phyloP scores from a whole-genome alignment of 2,888 invertebrate species.

The Leuctra nigra region DNA sequence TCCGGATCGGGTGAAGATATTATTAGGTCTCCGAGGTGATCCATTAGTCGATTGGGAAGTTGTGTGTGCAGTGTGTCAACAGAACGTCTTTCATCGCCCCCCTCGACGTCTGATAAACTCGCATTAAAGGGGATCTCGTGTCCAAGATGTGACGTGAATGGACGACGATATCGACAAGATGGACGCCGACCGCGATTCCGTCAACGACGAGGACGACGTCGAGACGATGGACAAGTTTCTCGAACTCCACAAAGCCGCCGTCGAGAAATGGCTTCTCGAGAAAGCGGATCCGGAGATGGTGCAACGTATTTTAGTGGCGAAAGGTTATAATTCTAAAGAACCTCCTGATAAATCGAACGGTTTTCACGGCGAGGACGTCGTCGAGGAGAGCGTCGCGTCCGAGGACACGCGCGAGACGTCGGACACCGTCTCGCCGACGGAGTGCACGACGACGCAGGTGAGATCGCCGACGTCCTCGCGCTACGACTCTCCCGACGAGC shows the following conservation, averaged over 20 bases:
- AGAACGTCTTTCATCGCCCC: too few relatives aligned
- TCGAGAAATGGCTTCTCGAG: conserved; percentile 68
- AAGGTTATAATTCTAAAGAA: background rate
- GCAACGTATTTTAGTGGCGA: conserved; percentile 51
- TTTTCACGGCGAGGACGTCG: background rate
- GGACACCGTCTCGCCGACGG: background rate
- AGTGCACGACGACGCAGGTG: background rate
- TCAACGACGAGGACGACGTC: background rate
- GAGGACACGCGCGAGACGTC: background rate
- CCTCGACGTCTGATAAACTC: too few relatives aligned
- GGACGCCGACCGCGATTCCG: background rate
- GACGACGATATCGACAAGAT: too few relatives aligned
- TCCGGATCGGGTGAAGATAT: too few relatives aligned
- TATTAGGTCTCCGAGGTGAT: too few relatives aligned
- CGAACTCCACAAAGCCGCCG: conserved; percentile 19
- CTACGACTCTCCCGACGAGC: background rate
- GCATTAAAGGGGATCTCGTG: too few relatives aligned
- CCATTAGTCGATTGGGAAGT: too few relatives aligned
- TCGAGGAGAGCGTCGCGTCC: background rate
- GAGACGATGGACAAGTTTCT: conserved; percentile 14
- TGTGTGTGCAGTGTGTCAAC: too few relatives aligned
- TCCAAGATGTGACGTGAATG: too few relatives aligned
- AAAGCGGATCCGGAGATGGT: conserved; percentile 63
- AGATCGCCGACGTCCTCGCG: background rate
- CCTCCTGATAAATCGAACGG: background rate